Base-by-base conservation (phyloP, 1,140 invertebrate species). In the Plectus sambesii region DNA sequence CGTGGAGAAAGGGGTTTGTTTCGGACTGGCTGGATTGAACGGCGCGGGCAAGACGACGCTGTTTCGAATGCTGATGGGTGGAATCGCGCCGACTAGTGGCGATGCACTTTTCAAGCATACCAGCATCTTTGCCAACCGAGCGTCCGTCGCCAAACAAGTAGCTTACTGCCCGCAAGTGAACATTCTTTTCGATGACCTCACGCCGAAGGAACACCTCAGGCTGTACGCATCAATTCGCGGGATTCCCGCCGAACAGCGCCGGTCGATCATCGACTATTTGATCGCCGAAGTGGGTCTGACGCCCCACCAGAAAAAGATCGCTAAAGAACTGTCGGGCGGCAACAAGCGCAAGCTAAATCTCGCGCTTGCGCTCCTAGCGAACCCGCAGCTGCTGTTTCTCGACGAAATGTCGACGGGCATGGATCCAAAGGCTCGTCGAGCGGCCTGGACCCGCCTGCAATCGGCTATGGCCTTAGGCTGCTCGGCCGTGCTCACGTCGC, bases 301-400 rank as follows among this genome's bases (percentile, higher is more conserved):
- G 5, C 51, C 62, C 22, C 69, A 72, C 52, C 67, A 70, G 6
- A 56, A 73, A 53, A 51, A 62, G 30, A 55, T 53, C 20, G 63
- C 71, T 27, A 62, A 62, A 6, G 68, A 60, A 4, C 75, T 74
- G 53, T 76, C 79, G 65, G 87, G 87, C 8, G 92, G 90, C 0
- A 97, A 93, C 58, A 93, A 90, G 68, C 77, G 90, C 35, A 93
- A 96, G 70, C 72, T 98, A 22, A 90, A 85, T 56, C 86, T 88
- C 33, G 88, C 88, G 0, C 80, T 98, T 39, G 83, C 90, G 5
- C 70, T 94, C 23, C 77, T 88, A 66, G 82, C 82, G 35, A 78
- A 84, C 49, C 81, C 83, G 6, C 75, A 79, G 5, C 73, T 88
- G 1, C 79, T 12, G 6, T 56, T 56, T 46, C 9, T 66, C 58